Conservation (phyloP, 2,113 vertebrate species). For the Regulus satrapa region DNA sequence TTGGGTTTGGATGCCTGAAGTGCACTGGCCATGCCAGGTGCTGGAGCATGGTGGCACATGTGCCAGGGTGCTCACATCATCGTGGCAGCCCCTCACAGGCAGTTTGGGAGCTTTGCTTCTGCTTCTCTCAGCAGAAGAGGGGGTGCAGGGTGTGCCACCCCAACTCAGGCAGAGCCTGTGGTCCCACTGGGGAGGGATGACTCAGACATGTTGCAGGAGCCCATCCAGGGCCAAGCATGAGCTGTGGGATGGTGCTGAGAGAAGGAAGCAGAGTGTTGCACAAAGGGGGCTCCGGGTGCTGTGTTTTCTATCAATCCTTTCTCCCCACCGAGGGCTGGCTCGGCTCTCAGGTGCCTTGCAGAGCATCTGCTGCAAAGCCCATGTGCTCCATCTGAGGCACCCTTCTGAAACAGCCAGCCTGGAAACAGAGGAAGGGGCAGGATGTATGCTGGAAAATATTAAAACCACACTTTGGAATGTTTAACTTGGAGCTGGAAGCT, state of each 20-base stretch:
- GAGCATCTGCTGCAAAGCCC: neutral
- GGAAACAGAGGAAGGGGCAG: neutral
- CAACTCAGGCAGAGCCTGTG: neutral
- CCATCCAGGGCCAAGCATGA: neutral
- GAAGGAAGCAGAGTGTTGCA: rapidly evolving
- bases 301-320: neutral
- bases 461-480: neutral
- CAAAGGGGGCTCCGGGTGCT: rapidly evolving
- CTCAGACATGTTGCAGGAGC: rapidly evolving
- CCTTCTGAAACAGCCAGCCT: neutral
- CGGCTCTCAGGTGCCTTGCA: rapidly evolving
- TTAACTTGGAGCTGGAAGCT: neutral
- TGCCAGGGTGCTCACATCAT: too few relatives aligned
- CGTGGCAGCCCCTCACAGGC: rapidly evolving
- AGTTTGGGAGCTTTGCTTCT: neutral
- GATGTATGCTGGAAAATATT: neutral
- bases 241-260: neutral
- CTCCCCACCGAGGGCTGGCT: neutral
- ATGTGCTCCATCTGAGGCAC: neutral
- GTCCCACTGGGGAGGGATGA: neutral
- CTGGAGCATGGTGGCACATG: rapidly evolving
- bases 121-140: rapidly evolving
- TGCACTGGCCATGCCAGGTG: rapidly evolving
- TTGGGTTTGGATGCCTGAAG: rapidly evolving
- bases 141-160: neutral